Evolutionary conservation across 2,113 vertebrate genomes (phyloP).

Genomic region (Brienomyrus longianalis): DNA sequence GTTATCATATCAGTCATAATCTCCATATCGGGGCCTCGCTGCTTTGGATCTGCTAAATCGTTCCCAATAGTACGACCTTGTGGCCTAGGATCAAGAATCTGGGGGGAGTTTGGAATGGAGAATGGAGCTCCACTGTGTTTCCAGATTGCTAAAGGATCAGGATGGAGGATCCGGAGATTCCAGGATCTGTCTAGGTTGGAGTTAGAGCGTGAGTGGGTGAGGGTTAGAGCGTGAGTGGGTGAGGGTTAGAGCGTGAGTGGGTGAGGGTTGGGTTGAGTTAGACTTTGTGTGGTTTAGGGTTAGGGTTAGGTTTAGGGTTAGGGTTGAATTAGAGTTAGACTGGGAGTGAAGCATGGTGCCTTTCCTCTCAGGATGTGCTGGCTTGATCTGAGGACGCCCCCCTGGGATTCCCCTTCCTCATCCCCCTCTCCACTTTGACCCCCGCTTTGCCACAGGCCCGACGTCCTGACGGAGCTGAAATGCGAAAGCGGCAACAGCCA

Average conservation of each 20-base stretch:
- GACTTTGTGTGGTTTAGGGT: no score
- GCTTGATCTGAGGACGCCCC: neutral
- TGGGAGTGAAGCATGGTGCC: neutral
- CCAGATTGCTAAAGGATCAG: neutral
- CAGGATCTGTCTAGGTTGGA: neutral
- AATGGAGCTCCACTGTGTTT: neutral
- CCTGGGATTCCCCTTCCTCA: neutral
- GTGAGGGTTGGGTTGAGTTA: neutral
- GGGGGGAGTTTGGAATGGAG: no score
- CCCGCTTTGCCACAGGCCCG: constrained; percentile 46
- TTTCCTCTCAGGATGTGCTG: neutral
- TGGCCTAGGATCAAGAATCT: no score
- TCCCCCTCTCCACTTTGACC: neutral
- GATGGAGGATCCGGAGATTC: neutral
- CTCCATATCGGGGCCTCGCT: no score
- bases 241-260: neutral
- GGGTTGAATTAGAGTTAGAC: neutral
- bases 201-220: no score
- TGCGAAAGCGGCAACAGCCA: constrained; percentile 72
- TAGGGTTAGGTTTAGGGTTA: no score
- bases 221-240: no score
- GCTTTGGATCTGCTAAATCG: no score
- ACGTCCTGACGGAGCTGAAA: constrained; percentile 65
- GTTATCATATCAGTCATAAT: neutral
- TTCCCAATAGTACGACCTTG: no score